Base-by-base conservation (phyloP, 1,140 invertebrate species). In the Drosophila willistoni region DNA sequence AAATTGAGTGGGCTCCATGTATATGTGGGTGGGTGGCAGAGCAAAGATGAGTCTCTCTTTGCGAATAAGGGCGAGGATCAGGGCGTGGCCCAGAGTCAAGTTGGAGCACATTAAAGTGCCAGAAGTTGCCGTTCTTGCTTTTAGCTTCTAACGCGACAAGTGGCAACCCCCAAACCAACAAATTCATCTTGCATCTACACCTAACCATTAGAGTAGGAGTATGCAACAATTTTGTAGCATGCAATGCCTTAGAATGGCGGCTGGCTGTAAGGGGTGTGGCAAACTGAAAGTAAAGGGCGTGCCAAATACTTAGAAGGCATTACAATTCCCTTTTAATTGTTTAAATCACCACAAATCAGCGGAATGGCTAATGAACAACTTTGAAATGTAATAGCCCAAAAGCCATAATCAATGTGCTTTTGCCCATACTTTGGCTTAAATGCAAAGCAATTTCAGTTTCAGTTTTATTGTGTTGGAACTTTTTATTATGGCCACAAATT, bases 141-240 rank as follows among this genome's bases (percentile, higher is more conserved):
- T 29, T 7, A 29, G 17, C 14, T 19, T 62, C 67, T 36, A 22
- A 34, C 33, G 73, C 80, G 41, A 64, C 76, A 84, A 85, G 81
- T 75, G 81, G 70, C 78, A 77, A 71, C 33, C 61, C 60, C 60
- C 29, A 14, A 72, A 75, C 69, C 22, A 25, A 25, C 22, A 25
- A 25, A 25, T 4, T 25, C 22, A 25, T 25, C 22, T 25, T 3
- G 71, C 62, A 19, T 22, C 44, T 39, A 4, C 7, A 14, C n/a
- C 14, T 47, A 7, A 9, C 44, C 17, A 19, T 51, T 51, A 17
- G 14, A 22, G 44, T 63, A 61, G 47, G 73, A 77, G 73, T 87
- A 86, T 86, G 83, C 83, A 86, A 86, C 79, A 86, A 86, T 86
- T 86, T 86, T 75, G 61, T 25, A 64, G 64, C 72, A 71, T 29